Percentiles rank a stretch among this genome's conserved stretches.
These are phyloP conservation scores for Scolopax rusticola DNA, from an alignment of 2,797 vertebrate species.

Conservation along the genomic window DNA sequence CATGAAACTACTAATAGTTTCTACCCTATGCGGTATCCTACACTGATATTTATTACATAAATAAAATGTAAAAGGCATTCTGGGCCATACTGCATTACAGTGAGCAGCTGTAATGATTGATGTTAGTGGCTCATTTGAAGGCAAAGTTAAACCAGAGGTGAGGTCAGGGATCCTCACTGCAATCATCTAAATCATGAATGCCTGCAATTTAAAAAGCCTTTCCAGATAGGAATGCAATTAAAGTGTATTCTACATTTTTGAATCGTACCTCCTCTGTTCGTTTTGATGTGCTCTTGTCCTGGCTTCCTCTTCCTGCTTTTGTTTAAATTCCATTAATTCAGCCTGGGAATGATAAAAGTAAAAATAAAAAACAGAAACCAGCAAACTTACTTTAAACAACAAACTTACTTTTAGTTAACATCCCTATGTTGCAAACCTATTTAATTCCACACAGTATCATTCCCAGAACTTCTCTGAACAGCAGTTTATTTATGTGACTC, in stretches of 20 bases:
- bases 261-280: constrained; percentile 83
- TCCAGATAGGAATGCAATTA: background rate
- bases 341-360: constrained; percentile 75
- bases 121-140: background rate
- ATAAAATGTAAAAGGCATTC: background rate
- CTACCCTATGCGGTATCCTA: background rate
- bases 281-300: constrained; percentile 68
- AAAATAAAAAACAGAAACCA: background rate
- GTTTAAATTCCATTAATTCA: constrained; percentile 76
- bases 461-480: constrained; percentile 9
- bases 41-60: background rate
- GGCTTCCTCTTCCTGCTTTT: constrained; percentile 74
- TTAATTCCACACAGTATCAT: constrained; percentile 25
- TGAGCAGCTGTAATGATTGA: background rate
- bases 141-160: background rate
- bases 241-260: background rate
- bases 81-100: background rate
- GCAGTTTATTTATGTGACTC: background rate
- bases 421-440: background rate
- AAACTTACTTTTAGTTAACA: constrained; percentile 52
- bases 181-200: background rate
- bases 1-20: background rate
- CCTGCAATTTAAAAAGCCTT: background rate
- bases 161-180: background rate
- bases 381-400: background rate